These are phyloP conservation scores for Polypedilum vanderplanki DNA, from an alignment of 1,140 invertebrate species.

Conservation along the genomic window DNA sequence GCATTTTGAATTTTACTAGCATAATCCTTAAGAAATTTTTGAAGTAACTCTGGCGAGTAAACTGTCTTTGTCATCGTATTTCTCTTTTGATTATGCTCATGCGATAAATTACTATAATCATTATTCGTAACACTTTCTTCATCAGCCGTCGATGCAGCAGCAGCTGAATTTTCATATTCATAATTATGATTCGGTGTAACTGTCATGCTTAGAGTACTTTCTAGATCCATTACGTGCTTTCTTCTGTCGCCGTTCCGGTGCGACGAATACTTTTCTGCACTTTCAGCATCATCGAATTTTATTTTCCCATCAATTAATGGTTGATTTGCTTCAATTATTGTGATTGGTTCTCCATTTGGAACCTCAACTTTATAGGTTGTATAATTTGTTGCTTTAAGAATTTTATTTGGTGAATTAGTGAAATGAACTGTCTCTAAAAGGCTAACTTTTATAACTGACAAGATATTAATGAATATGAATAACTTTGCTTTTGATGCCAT, in stretches of 20 bases:
- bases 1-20: conserved; percentile 46
- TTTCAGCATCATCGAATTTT: background rate
- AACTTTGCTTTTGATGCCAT: background rate
- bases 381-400: background rate
- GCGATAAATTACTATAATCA: conserved; percentile 23
- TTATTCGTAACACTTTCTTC: conserved; percentile 24
- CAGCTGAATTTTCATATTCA: conserved; percentile 25
- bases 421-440: background rate
- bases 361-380: conserved; percentile 1
- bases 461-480: background rate
- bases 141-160: background rate
- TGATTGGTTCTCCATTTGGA: conserved; percentile 8
- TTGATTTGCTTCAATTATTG: conserved; percentile 21
- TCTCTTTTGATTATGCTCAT: conserved; percentile 40
- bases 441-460: background rate
- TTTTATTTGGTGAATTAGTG: background rate
- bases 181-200: conserved; percentile 8
- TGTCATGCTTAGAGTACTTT: conserved; percentile 24
- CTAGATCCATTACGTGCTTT: conserved; percentile 14
- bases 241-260: background rate
- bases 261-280: background rate
- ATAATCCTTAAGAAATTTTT: conserved; percentile 53
- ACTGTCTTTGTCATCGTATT: conserved; percentile 40
- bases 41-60: conserved; percentile 46
- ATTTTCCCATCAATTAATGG: background rate